These are phyloP conservation scores for Petrolisthes manimaculis DNA, from an alignment of 2,888 invertebrate species.

Conservation along the genomic window DNA sequence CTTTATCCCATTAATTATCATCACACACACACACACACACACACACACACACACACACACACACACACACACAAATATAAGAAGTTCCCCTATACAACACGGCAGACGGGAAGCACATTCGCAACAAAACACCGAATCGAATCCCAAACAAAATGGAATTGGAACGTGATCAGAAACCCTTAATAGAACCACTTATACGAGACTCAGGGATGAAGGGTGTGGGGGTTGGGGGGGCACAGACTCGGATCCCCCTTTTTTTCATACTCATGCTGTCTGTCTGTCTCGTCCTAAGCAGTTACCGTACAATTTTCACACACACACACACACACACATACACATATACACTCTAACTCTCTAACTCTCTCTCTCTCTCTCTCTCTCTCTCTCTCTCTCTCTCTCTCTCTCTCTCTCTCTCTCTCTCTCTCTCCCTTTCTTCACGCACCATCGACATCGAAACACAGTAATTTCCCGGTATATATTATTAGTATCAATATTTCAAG, in stretches of 20 bases:
- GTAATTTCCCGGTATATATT: constrained; percentile 47
- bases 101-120: too few relatives aligned
- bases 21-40: constrained; percentile 11
- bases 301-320: constrained; percentile 11
- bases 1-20: neutral
- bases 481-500: constrained; percentile 54
- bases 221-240: too few relatives aligned
- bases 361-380: neutral
- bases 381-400: constrained; percentile 22
- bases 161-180: too few relatives aligned
- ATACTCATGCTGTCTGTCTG: too few relatives aligned
- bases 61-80: neutral
- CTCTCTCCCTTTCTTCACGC: constrained; percentile 27
- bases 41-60: neutral
- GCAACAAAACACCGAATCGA: neutral
- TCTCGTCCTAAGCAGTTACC: too few relatives aligned
- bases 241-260: too few relatives aligned
- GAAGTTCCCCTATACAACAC: too few relatives aligned
- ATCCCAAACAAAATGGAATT: too few relatives aligned
- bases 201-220: too few relatives aligned
- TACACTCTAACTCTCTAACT: neutral
- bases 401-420: constrained; percentile 15
- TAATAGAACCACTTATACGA: too few relatives aligned
- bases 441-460: constrained; percentile 44
- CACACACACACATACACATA: constrained; percentile 21